phyloP scores from a whole-genome alignment of 2,888 invertebrate genomes.

The Brassicogethes aeneus region DNA sequence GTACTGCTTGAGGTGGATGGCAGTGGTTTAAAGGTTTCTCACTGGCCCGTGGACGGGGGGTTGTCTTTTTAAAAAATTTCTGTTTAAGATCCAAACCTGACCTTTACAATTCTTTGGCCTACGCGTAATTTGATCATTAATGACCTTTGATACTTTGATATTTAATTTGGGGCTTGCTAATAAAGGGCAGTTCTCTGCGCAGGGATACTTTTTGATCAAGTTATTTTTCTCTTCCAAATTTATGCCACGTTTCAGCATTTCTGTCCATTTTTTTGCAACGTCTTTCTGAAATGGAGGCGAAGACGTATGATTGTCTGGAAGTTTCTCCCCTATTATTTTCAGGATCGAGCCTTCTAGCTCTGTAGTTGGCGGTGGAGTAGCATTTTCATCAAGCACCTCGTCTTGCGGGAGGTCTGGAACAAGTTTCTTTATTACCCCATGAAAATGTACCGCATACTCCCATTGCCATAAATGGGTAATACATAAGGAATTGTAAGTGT shows the following conservation, averaged over 20 bases:
- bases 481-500: no score
- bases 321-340: no score
- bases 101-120: conserved; percentile 6
- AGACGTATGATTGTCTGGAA: no score
- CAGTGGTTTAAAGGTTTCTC: conserved; percentile 7
- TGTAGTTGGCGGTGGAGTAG: no score
- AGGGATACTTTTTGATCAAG: neutral
- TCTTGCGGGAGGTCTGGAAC: no score
- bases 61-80: conserved; percentile 2
- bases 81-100: no score
- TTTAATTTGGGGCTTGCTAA: neutral
- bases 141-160: neutral
- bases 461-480: no score
- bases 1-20: conserved; percentile 5
- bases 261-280: neutral
- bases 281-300: neutral
- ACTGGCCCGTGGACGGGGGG: neutral
- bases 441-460: no score
- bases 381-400: no score
- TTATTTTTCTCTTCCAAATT: neutral
- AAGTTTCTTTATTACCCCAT: no score
- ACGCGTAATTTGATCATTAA: neutral
- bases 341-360: no score
- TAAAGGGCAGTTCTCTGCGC: neutral
- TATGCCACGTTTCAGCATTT: neutral